A percentile compares a stretch with the other conserved stretches of the same genome.
phyloP scores from a whole-genome alignment of 30 jellyfish, hydroid and myxozoan genomes.

The Pelagia noctiluca region DNA sequence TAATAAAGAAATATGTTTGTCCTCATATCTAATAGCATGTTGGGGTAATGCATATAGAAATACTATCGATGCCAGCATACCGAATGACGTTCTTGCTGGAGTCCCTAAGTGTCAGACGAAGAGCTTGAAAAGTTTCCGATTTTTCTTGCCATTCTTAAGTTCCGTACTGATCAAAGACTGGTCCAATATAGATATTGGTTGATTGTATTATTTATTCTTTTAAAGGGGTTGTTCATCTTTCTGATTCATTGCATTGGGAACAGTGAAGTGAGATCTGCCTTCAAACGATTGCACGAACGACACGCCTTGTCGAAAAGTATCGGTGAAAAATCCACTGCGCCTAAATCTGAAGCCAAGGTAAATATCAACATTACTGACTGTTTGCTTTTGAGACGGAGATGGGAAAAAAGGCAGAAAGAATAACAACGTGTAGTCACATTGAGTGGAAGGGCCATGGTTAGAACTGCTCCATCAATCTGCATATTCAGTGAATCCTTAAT shows the following conservation, averaged over 20 bases:
- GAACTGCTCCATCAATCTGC: neutral
- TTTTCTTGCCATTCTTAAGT: no score
- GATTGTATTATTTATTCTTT: neutral
- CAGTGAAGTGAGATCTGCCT: conserved; percentile 91
- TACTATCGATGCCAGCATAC: no score
- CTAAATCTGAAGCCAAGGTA: conserved; percentile 26
- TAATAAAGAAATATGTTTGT: no score
- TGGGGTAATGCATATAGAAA: no score
- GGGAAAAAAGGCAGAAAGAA: neutral
- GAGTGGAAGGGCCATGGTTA: neutral
- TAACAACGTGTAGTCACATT: no score
- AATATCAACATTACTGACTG: neutral
- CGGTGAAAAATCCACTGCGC: conserved; percentile 62
- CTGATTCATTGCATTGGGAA: conserved; percentile 83
- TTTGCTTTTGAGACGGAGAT: neutral
- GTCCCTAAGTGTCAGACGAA: no score
- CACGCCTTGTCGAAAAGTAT: conserved; percentile 68
- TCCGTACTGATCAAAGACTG: no score
- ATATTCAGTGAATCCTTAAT: no score
- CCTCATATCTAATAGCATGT: no score
- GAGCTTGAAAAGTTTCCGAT: no score
- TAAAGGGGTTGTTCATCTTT: conserved; percentile 89
- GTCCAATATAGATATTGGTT: neutral
- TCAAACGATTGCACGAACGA: conserved; percentile 80
- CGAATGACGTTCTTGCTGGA: no score